A percentile compares a stretch with the other conserved stretches of the same genome.
These are phyloP conservation scores for Solen grandis DNA, from an alignment of 1,140 invertebrate genomes.

Conservation along the genomic window DNA sequence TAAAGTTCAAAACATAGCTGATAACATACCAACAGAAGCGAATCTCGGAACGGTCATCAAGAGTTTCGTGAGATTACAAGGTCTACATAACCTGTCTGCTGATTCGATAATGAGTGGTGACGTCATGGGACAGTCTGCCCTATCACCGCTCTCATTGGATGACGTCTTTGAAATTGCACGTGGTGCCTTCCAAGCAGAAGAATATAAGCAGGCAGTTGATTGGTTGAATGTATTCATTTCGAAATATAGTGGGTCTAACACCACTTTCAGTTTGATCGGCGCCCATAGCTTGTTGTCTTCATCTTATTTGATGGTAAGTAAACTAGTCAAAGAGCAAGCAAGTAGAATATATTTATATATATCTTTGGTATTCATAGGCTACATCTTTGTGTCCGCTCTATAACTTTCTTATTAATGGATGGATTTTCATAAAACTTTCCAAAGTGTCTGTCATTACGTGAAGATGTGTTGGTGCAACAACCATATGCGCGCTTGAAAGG, in stretches of 20 bases:
- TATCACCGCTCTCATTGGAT: slow-evolving; percentile 30
- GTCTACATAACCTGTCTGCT: slow-evolving; percentile 20
- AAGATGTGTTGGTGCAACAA: too few species aligned
- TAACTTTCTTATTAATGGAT: too few species aligned
- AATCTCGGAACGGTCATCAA: slow-evolving; percentile 2
- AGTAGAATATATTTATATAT: neutral
- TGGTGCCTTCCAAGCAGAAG: slow-evolving; percentile 8
- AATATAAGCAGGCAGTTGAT: slow-evolving; percentile 11
- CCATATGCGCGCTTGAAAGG: too few species aligned
- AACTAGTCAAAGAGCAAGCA: too few species aligned
- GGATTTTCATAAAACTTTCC: too few species aligned
- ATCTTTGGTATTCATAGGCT: too few species aligned
- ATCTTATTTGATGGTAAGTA: slow-evolving; percentile 30
- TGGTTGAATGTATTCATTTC: slow-evolving; percentile 16
- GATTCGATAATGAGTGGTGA: slow-evolving; percentile 31
- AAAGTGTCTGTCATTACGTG: too few species aligned
- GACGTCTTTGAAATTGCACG: slow-evolving; percentile 39
- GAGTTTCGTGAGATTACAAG: slow-evolving; percentile 22
- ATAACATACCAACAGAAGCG: slow-evolving; percentile 34
- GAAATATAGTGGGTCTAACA: neutral
- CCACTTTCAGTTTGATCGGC: slow-evolving; percentile 7
- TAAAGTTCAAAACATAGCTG: slow-evolving; percentile 42
- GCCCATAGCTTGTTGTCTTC: slow-evolving; percentile 30
- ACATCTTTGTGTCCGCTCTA: too few species aligned
- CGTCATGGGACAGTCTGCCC: neutral